These are phyloP conservation scores for Camelus bactrianus DNA, from an alignment of 2,113 vertebrate genomes.

Conservation along the genomic window DNA sequence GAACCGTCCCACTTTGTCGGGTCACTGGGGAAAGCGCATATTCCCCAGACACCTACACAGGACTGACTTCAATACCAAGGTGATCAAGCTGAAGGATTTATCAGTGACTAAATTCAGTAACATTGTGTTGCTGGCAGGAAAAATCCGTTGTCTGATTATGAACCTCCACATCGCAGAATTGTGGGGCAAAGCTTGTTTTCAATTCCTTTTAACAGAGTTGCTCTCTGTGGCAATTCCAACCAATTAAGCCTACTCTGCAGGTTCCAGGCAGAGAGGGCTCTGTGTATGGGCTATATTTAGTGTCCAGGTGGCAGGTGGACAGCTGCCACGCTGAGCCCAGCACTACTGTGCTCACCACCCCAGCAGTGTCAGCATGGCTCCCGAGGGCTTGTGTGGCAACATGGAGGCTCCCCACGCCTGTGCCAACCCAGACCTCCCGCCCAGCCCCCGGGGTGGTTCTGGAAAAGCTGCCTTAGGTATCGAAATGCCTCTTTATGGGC, in stretches of 20 bases:
- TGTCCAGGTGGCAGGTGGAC: conserved; percentile 52
- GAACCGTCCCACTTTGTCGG: fast-evolving
- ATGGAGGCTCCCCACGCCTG: background rate
- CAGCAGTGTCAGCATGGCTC: conserved; percentile 31
- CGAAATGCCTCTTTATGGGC: background rate
- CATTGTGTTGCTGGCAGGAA: conserved; percentile 26
- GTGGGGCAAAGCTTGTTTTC: conserved; percentile 28
- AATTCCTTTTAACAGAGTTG: conserved; percentile 7
- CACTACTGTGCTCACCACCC: background rate
- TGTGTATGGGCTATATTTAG: conserved; percentile 70
- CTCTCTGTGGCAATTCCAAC: conserved; percentile 33
- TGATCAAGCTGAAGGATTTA: background rate
- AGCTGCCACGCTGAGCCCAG: conserved; percentile 11
- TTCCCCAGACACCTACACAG: background rate
- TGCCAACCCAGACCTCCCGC: background rate
- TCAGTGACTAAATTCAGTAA: background rate
- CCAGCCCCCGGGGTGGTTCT: background rate
- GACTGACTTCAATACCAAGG: background rate
- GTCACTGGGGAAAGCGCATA: background rate
- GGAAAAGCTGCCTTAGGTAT: conserved; percentile 33
- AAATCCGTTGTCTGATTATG: conserved; percentile 15
- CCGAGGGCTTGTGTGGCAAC: background rate
- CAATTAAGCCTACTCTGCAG: background rate
- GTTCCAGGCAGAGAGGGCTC: background rate
- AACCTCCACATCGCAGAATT: background rate